Base-by-base conservation (phyloP, 1,140 invertebrate species). In the Centruroides vittatus region DNA sequence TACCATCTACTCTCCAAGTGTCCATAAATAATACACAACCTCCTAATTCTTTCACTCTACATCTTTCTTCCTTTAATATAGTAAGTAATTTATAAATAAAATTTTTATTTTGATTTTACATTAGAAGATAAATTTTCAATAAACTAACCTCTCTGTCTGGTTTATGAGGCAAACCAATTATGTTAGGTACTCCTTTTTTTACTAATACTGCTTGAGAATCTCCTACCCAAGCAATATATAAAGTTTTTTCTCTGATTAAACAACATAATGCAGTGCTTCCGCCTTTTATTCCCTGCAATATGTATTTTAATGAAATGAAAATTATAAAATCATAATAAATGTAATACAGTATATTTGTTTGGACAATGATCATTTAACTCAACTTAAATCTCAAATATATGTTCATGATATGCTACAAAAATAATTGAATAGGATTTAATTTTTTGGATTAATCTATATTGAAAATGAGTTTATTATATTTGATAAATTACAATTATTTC, bases 161-260 rank as follows among this genome's bases (percentile, higher is more conserved):
- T 73, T 88, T 92, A 74, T 98, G 93, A 58, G 92, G 86, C 62
- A 83, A 80, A 53, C 94, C 90, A 61, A 95, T 77, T 66, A 82
- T 78, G 63, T 82, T 76, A 13, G 82, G 76, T 50, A 78, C 73
- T 61, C 86, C 84, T 69, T 84, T 76, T 70, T 83, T 82, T 7
- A 89, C 86, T 35, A 98, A 74, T 58, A 89, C 73, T 35, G 89
- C 92, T 75, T 91, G 86, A 12, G 92, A 96, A 79, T 98, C 93
- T 34, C 93, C 93, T 12, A 86, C 81, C 93, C 93, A 97, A 9
- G 88, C 89, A 54, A 93, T 79, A 69, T 89, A 84, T 58, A 97
- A 75, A 8, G 13, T 68, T 58, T 78, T 78, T 61, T 84, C 82
- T 65, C 80, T 72, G 59, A 91, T 75, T 57, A 91, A 75, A 61